These are phyloP conservation scores for Syrmaticus mikado DNA, from an alignment of 2,113 vertebrate genomes.

Conservation along the genomic window DNA sequence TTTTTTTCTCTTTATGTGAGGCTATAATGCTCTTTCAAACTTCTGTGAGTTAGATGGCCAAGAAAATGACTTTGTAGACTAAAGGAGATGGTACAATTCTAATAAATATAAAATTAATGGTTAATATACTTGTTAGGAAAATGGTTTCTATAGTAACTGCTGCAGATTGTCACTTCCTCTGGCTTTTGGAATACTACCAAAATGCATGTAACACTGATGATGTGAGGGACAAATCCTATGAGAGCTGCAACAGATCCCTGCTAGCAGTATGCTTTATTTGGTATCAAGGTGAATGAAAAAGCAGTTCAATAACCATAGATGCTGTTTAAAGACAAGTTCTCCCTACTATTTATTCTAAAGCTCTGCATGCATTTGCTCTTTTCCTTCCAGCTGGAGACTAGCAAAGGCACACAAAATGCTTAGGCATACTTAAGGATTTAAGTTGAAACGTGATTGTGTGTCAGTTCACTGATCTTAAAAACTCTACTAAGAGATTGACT, in stretches of 20 bases:
- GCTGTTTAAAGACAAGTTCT: neutral
- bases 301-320: conserved; percentile 3
- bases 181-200: conserved; percentile 40
- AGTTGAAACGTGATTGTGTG: neutral
- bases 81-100: neutral
- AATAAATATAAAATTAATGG: neutral
- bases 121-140: conserved; percentile 21
- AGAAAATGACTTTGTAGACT: neutral
- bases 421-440: neutral
- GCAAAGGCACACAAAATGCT: neutral
- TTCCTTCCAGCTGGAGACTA: neutral
- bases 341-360: neutral
- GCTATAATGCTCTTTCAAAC: neutral
- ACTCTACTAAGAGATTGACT: neutral
- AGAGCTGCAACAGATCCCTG: conserved; percentile 9
- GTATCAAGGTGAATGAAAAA: neutral
- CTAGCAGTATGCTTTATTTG: conserved; percentile 28
- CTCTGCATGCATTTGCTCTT: neutral
- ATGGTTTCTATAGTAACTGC: conserved; percentile 66
- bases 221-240: neutral
- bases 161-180: conserved; percentile 9
- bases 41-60: neutral
- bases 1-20: neutral
- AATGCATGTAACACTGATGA: conserved; percentile 46
- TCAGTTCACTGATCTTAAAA: neutral